Conservation (phyloP, 1,140 invertebrate species). For the Trachymyrmex cornetzi region DNA sequence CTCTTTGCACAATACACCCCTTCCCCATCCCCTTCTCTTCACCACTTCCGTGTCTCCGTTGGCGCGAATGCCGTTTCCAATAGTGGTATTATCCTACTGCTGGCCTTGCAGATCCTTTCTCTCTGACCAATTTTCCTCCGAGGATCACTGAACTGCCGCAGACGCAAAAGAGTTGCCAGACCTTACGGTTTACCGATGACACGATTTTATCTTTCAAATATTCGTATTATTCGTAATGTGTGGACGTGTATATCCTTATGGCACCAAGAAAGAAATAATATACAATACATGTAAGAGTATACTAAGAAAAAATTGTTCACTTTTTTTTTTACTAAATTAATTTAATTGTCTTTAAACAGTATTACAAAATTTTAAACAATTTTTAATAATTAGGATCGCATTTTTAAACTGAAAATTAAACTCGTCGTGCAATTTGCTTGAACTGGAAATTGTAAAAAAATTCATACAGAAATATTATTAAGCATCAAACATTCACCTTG, state of each 20-base stretch:
- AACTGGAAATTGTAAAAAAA: no score
- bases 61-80: slow-evolving; percentile 31
- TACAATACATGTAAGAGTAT: neutral
- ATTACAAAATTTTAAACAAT: no score
- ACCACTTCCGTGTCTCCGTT: slow-evolving; percentile 34
- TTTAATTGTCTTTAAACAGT: no score
- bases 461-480: no score
- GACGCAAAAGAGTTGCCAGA: slow-evolving; percentile 21
- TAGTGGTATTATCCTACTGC: slow-evolving; percentile 54
- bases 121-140: slow-evolving; percentile 59
- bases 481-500: no score
- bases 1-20: slow-evolving; percentile 54
- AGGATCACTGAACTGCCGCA: slow-evolving; percentile 20
- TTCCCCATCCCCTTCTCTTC: slow-evolving; percentile 20
- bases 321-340: no score
- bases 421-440: no score
- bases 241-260: neutral
- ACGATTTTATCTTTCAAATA: slow-evolving; percentile 43
- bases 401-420: no score
- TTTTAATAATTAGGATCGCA: no score
- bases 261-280: neutral
- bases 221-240: neutral
- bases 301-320: no score
- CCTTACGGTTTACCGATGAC: slow-evolving; percentile 17
- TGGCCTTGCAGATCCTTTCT: slow-evolving; percentile 60